Percentiles rank a stretch among this genome's conserved stretches.
Evolutionary conservation across 2,888 invertebrate genomes (phyloP).

Genomic region (Napeogenes sylphis): DNA sequence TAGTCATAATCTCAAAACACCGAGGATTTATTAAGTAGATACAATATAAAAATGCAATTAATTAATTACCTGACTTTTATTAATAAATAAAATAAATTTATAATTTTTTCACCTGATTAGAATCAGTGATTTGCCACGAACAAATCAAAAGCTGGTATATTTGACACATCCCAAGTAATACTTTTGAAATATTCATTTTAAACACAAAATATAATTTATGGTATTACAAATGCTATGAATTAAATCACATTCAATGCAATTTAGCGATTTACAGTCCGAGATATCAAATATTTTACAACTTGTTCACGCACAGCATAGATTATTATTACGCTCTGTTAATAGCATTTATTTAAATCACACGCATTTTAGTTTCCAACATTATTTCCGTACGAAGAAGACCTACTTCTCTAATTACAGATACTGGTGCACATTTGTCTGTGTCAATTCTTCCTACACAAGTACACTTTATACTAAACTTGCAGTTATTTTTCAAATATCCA

Average conservation of each 20-base stretch:
- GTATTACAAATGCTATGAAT: not conserved
- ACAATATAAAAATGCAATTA: no score
- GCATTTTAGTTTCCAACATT: slow-evolving; percentile 17
- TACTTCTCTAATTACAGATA: no score
- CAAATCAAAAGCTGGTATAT: slow-evolving; percentile 11
- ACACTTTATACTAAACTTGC: not conserved
- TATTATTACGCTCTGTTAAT: slow-evolving; percentile 28
- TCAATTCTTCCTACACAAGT: no score
- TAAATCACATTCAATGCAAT: not conserved
- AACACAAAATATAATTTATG: not conserved
- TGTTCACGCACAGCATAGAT: slow-evolving; percentile 10
- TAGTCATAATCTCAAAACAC: no score
- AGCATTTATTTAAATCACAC: slow-evolving; percentile 13
- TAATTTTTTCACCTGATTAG: slow-evolving; percentile 16
- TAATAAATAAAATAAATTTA: no score
- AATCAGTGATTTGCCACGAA: slow-evolving; percentile 22
- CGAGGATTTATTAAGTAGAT: no score
- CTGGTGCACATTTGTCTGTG: no score
- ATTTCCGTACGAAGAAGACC: not conserved
- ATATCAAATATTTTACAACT: slow-evolving; percentile 11
- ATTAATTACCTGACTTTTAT: no score
- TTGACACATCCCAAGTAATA: slow-evolving; percentile 16
- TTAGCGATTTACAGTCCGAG: not conserved
- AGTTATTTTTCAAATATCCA: slow-evolving; percentile 13
- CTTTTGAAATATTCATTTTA: slow-evolving; percentile 15